Conservation (phyloP, 2,113 vertebrate species). For the Chloroceryle aenea region DNA sequence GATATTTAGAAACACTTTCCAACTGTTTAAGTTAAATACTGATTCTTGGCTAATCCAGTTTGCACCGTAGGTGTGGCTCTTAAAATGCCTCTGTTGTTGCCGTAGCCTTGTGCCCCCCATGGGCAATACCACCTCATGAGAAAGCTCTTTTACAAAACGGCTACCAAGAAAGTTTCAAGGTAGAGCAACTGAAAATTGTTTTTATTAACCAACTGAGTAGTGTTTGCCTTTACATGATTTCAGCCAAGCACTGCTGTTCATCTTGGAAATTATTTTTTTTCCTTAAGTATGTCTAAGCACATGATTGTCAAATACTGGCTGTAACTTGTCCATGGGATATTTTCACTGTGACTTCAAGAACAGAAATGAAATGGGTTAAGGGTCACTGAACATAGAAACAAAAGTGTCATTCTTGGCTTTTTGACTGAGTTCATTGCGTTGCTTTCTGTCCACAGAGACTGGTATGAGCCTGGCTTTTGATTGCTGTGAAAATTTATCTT, state of each 20-base stretch:
- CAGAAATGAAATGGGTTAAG: not conserved
- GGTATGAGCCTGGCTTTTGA: not conserved
- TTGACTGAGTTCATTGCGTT: rapidly evolving
- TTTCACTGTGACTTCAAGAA: not conserved
- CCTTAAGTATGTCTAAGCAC: not conserved
- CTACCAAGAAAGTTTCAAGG: not conserved
- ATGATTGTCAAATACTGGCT: not conserved
- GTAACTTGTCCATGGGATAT: not conserved
- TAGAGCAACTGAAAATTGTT: not conserved
- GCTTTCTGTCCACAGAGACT: not conserved
- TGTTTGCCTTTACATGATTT: not conserved
- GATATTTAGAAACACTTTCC: not conserved
- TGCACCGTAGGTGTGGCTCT: rapidly evolving
- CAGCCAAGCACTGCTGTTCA: not conserved
- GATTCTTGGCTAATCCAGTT: not conserved
- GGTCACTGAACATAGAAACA: not conserved
- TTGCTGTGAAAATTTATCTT: not conserved
- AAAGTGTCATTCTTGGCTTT: not conserved
- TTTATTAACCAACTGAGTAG: not conserved
- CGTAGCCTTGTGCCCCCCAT: not conserved
- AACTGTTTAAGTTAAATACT: not conserved
- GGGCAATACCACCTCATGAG: not conserved
- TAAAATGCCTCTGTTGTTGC: not conserved
- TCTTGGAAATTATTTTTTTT: not conserved
- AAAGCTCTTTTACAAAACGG: not conserved